Conservation (phyloP, 2,113 vertebrate species). For the Plectropomus leopardus region DNA sequence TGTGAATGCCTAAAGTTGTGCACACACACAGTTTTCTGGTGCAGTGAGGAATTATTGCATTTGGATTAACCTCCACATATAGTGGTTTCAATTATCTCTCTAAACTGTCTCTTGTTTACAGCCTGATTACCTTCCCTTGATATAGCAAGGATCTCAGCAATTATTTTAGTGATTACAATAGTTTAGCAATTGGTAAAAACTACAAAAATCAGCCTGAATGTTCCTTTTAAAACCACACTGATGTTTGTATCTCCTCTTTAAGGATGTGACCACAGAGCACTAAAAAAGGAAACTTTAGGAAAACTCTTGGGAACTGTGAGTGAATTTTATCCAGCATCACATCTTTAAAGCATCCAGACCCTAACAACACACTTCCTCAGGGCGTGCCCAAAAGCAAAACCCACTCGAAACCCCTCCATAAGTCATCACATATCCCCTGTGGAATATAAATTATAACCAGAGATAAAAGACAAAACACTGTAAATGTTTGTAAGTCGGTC, state of each 20-base stretch:
- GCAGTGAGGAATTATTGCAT: too few species aligned
- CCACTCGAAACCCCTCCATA: slow-evolving; percentile 3
- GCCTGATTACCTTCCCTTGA: too few species aligned
- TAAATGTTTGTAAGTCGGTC: not conserved
- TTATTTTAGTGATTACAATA: too few species aligned
- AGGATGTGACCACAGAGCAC: slow-evolving; percentile 2
- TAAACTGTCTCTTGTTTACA: too few species aligned
- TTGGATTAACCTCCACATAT: too few species aligned
- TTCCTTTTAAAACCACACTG: too few species aligned
- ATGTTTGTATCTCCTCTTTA: not conserved
- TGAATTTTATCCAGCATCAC: slow-evolving; percentile 58
- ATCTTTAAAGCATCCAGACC: slow-evolving; percentile 52
- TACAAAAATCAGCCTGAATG: not conserved
- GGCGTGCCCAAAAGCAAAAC: slow-evolving; percentile 43
- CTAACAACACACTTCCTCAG: slow-evolving; percentile 75
- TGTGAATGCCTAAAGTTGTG: too few species aligned
- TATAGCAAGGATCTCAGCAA: too few species aligned
- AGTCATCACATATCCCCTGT: slow-evolving; percentile 31
- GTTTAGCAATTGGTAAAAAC: slow-evolving; percentile 7
- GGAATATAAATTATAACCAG: slow-evolving; percentile 15
- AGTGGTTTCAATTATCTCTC: too few species aligned
- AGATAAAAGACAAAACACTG: not conserved
- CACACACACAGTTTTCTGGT: too few species aligned
- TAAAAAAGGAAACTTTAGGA: slow-evolving; percentile 20
- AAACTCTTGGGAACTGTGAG: slow-evolving; percentile 75